These are phyloP conservation scores for Astreopora myriophthalma DNA, from an alignment of 64 coral and sea anemone genomes.

Conservation along the genomic window DNA sequence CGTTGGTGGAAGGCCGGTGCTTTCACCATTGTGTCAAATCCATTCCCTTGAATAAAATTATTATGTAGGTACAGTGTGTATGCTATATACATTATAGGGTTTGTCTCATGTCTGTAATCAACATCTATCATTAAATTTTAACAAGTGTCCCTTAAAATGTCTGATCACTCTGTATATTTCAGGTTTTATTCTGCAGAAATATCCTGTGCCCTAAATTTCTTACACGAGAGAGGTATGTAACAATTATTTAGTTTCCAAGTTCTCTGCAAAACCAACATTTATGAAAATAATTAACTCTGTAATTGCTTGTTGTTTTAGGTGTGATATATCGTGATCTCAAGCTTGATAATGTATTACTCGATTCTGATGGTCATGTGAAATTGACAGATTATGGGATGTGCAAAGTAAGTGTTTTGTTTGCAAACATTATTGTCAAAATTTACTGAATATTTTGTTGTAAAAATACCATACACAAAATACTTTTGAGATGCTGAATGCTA, in stretches of 20 bases:
- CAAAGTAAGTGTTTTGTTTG: constrained; percentile 59
- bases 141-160: not conserved
- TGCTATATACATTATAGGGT: no score
- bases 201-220: constrained; percentile 93
- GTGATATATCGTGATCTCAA: constrained; percentile 98
- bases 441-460: no score
- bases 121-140: not conserved
- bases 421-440: no score
- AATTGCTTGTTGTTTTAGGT: constrained; percentile 52
- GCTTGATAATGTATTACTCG: constrained; percentile 91
- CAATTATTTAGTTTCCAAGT: not conserved
- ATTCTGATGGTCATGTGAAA: constrained; percentile 98
- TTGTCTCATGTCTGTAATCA: no score
- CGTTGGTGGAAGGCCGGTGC: no score
- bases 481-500: not conserved
- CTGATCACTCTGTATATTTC: not conserved
- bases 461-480: not conserved
- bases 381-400: constrained; percentile 99
- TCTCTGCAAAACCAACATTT: not conserved
- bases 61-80: no score
- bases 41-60: no score
- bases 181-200: constrained; percentile 99
- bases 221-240: constrained; percentile 91
- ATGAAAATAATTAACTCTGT: no score
- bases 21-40: no score